These are phyloP conservation scores for Magallana ariakensis DNA, from an alignment of 1,140 invertebrate genomes.

Conservation along the genomic window DNA sequence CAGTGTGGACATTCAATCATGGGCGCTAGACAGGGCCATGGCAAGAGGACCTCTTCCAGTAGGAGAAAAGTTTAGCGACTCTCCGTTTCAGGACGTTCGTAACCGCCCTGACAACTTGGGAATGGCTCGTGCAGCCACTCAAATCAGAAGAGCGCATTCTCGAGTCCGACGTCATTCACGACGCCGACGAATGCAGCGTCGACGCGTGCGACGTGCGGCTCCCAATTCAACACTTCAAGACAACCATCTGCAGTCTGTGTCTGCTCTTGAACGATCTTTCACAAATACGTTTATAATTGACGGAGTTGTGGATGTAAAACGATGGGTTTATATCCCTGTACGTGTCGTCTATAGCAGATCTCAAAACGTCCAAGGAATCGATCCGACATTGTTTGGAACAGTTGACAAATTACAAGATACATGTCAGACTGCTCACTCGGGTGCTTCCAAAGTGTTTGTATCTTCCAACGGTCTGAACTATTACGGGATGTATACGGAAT, in stretches of 20 bases:
- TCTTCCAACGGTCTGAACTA: slow-evolving; percentile 46
- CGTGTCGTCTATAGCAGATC: slow-evolving; percentile 20
- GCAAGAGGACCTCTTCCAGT: slow-evolving; percentile 24
- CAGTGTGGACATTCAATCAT: neutral
- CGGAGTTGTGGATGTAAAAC: slow-evolving; percentile 42
- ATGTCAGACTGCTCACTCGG: slow-evolving; percentile 32
- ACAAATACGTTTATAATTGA: slow-evolving; percentile 53
- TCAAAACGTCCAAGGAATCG: neutral
- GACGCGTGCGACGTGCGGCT: neutral
- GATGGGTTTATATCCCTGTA: slow-evolving; percentile 50
- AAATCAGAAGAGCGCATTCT: neutral
- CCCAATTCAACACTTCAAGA: neutral
- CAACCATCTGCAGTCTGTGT: neutral
- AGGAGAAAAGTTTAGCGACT: neutral
- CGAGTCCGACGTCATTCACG: neutral
- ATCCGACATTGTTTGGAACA: neutral
- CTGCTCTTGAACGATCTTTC: slow-evolving; percentile 26
- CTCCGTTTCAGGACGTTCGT: neutral
- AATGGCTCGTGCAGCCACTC: neutral
- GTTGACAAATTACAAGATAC: neutral
- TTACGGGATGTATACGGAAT: slow-evolving; percentile 49
- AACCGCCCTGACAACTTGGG: neutral
- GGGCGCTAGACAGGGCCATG: neutral
- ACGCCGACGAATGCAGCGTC: neutral
- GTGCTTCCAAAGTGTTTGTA: slow-evolving; percentile 42